Base-by-base conservation (phyloP, 2,113 vertebrate species). In the Leptocoma aspasia region DNA sequence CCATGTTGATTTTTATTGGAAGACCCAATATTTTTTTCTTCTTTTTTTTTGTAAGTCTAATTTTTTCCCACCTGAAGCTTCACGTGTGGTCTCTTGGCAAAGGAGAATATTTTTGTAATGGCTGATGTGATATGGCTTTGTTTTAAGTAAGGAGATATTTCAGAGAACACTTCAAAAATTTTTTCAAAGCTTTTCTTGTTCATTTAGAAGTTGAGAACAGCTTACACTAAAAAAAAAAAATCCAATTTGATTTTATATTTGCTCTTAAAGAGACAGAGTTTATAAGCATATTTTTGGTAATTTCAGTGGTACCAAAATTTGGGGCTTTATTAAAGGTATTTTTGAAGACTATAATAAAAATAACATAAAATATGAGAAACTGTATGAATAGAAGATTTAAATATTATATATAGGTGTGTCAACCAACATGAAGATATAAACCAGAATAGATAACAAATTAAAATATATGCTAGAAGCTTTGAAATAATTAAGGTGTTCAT, bases 51-150 rank as follows among this genome's bases (percentile, higher is more conserved):
- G 73, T 69, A 79, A 85, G 91, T 42, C 72, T 89, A 68, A 10
- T 59, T 96, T 90, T 88, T 92, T 75, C 73, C 82, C 69, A 96
- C 90, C 93, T 96, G 96, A 94, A 95, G 68, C 53, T 94, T 89
- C 82, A 75, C 2, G 69, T 96, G 95, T 96, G 94, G 93, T 93
- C 93, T 86, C 16, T 60, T 94, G 94, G 94, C 86, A 92, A 68
- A 90, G 76, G 20, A 64, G 61, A 73, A 31, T 87, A 91, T 87
- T 94, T 95, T 83, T 91, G 21, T 50, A 94, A 94, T 47, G 39
- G 35, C 42, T 93, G 70, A 96, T 91, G 88, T 85, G 86, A 96
- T 85, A 94, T 80, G 59, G 37, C 53, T 65, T 89, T 93, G 82
- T 92, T 79, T 90, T 84, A 89, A 93, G 52, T 21, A 77, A 79